These are phyloP conservation scores for Cyprinella venusta DNA, from an alignment of 2,797 vertebrate genomes.

Conservation along the genomic window DNA sequence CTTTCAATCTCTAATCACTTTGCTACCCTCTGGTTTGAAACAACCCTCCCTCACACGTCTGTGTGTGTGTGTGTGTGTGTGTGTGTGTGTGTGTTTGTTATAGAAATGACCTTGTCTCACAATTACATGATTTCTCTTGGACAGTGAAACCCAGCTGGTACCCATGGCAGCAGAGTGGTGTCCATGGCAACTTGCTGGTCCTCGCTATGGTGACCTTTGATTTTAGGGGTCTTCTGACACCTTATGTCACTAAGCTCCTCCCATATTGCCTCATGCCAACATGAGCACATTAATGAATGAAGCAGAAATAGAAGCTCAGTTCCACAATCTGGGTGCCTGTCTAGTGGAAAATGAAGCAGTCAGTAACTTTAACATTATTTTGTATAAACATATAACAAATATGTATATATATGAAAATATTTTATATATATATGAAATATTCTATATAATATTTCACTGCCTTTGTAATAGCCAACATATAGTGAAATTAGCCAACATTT, in stretches of 20 bases:
- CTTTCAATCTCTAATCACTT: background rate
- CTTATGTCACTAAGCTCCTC: background rate
- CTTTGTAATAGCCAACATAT: too few relatives aligned
- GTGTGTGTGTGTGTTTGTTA: background rate
- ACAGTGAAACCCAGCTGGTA: conserved; percentile 6
- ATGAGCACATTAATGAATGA: background rate
- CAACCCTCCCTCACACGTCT: background rate
- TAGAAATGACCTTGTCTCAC: background rate
- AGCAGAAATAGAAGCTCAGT: background rate
- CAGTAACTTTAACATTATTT: too few relatives aligned
- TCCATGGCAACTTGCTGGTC: conserved; percentile 11
- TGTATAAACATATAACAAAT: too few relatives aligned
- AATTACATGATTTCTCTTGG: background rate
- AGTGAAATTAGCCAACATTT: too few relatives aligned
- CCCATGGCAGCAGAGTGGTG: conserved; percentile 19
- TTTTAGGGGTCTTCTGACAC: background rate
- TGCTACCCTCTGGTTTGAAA: background rate
- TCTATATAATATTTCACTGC: too few relatives aligned
- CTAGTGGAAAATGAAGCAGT: too few relatives aligned
- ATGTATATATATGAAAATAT: too few relatives aligned
- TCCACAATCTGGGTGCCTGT: too few relatives aligned
- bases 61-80: background rate
- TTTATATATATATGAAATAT: too few relatives aligned
- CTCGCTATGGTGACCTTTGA: background rate
- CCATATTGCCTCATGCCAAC: background rate